These are phyloP conservation scores for Tragelaphus eurycerus DNA, from an alignment of 2,797 vertebrate genomes.

Conservation along the genomic window DNA sequence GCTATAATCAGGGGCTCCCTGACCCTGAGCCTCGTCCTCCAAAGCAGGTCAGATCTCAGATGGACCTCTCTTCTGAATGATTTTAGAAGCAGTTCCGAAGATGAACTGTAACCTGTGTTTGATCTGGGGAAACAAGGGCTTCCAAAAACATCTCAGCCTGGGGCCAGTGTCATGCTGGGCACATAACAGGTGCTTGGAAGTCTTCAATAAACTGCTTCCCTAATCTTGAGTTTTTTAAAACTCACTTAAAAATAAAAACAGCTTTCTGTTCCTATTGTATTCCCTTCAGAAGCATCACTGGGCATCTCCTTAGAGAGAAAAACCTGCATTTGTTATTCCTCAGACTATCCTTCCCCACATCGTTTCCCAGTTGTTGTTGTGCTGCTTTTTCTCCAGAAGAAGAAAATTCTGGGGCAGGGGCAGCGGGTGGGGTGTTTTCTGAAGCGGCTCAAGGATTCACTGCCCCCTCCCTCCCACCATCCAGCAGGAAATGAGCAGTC, in stretches of 20 bases:
- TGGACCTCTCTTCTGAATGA: neutral
- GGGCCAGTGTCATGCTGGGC: neutral
- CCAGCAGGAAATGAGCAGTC: neutral
- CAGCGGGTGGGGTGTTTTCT: neutral
- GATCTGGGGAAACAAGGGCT: slow-evolving; percentile 6
- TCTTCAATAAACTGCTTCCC: neutral
- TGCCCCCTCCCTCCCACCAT: neutral
- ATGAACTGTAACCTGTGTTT: neutral
- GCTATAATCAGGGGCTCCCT: neutral
- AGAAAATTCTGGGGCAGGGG: neutral
- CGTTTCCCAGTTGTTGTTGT: neutral
- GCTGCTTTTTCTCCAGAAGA: neutral
- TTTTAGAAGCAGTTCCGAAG: neutral
- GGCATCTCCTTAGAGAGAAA: neutral
- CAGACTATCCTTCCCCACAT: neutral
- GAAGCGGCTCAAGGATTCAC: neutral
- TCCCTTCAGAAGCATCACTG: neutral
- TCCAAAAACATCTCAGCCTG: neutral
- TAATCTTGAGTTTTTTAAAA: neutral
- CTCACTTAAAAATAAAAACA: neutral
- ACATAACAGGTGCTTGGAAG: neutral
- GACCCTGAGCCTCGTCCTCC: neutral
- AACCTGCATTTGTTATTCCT: neutral
- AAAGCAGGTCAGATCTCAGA: neutral
- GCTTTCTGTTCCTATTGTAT: neutral